These are phyloP conservation scores for Platyura marginata DNA, from an alignment of 1,140 invertebrate genomes.

Conservation along the genomic window DNA sequence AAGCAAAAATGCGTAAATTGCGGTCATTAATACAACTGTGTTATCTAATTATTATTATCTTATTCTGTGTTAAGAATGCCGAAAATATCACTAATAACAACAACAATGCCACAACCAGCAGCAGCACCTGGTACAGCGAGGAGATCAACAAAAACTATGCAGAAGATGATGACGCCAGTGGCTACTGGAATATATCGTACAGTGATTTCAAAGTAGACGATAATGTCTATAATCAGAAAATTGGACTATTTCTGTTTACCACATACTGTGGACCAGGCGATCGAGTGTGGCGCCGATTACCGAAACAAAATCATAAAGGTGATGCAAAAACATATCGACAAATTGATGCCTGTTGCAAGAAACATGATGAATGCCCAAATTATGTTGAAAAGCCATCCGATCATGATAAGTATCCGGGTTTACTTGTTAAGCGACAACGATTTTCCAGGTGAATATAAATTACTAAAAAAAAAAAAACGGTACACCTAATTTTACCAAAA, in stretches of 20 bases:
- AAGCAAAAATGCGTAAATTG: too few species aligned
- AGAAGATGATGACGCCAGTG: too few species aligned
- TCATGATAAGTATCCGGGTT: not conserved
- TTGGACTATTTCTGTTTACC: not conserved
- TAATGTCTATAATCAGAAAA: too few species aligned
- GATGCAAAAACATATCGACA: not conserved
- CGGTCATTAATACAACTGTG: too few species aligned
- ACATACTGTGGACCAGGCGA: slow-evolving; percentile 1
- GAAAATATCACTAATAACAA: too few species aligned
- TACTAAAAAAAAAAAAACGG: not conserved
- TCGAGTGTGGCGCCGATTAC: not conserved
- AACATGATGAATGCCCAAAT: not conserved
- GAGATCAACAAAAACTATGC: too few species aligned
- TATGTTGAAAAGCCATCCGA: not conserved
- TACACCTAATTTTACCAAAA: not conserved
- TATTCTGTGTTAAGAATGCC: too few species aligned
- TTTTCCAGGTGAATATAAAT: not conserved
- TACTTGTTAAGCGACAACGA: not conserved
- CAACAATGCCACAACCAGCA: too few species aligned
- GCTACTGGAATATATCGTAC: too few species aligned
- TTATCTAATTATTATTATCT: too few species aligned
- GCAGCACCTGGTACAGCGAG: too few species aligned
- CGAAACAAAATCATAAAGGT: not conserved
- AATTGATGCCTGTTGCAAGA: not conserved
- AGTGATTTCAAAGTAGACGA: too few species aligned